Conservation (phyloP, 2,797 vertebrate genomes). For the Pagetopsis macropterus region DNA sequence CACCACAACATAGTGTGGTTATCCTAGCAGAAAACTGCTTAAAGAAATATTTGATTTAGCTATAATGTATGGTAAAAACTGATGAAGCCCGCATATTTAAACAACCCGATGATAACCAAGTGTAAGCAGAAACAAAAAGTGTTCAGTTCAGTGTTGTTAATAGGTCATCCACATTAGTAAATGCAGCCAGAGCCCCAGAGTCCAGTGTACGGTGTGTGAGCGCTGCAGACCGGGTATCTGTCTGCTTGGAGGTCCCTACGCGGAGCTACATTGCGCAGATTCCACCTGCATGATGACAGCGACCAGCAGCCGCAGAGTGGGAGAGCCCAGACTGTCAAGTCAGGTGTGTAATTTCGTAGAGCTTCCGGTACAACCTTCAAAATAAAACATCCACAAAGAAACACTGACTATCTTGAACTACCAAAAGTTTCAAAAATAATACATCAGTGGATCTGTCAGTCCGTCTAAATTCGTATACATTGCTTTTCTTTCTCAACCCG, state of each 20-base stretch:
- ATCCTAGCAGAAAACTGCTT: not conserved
- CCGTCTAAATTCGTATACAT: no score
- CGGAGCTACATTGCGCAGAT: slow-evolving; percentile 71
- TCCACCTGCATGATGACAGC: slow-evolving; percentile 85
- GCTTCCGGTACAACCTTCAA: slow-evolving; percentile 42
- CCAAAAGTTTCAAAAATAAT: slow-evolving; percentile 47
- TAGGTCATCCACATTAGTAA: not conserved
- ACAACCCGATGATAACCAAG: slow-evolving; percentile 28
- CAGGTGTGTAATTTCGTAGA: rapidly evolving
- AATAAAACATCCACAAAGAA: slow-evolving; percentile 32
- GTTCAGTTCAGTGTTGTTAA: not conserved
- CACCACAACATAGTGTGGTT: slow-evolving; percentile 32
- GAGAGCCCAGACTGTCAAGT: slow-evolving; percentile 29
- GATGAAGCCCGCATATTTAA: not conserved
- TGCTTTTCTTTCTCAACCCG: no score
- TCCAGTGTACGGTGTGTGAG: not conserved
- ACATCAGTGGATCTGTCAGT: no score
- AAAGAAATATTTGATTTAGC: not conserved
- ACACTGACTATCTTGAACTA: not conserved
- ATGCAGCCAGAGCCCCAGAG: not conserved
- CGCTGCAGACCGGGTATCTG: slow-evolving; percentile 26
- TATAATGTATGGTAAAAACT: slow-evolving; percentile 4
- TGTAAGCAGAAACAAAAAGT: not conserved
- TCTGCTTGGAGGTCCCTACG: slow-evolving; percentile 20
- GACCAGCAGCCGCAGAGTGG: slow-evolving; percentile 68